A percentile compares a stretch with the other conserved stretches of the same genome.
Evolutionary conservation across 1,140 invertebrate genomes (phyloP).

Genomic region (Zaprionus tsacasi): DNA sequence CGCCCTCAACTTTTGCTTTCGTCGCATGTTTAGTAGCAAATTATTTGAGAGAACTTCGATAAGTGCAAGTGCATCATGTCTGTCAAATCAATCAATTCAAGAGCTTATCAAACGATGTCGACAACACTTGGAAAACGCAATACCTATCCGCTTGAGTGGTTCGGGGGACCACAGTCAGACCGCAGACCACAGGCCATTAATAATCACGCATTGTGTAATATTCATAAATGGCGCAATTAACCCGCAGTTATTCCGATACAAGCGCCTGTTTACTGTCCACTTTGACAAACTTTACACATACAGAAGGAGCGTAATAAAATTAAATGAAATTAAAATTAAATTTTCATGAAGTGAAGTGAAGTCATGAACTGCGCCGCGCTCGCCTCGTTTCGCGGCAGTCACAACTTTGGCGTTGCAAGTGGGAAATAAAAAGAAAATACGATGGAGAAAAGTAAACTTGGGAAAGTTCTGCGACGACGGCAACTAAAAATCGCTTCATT

Average conservation of each 20-base stretch:
- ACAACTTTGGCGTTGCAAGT: slow-evolving; percentile 28
- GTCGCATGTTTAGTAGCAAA: too few species aligned
- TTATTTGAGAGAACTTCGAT: not conserved
- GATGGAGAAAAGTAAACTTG: slow-evolving; percentile 38
- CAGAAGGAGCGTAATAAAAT: slow-evolving; percentile 47
- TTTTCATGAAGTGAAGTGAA: slow-evolving; percentile 74
- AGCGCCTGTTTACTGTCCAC: slow-evolving; percentile 55
- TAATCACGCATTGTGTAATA: slow-evolving; percentile 66
- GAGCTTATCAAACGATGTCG: slow-evolving; percentile 11
- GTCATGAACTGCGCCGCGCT: slow-evolving; percentile 39
- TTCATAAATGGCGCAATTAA: slow-evolving; percentile 81
- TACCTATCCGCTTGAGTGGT: not conserved
- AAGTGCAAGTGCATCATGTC: not conserved
- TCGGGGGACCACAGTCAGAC: slow-evolving; percentile 26
- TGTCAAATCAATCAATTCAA: slow-evolving; percentile 6
- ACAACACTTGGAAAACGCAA: slow-evolving; percentile 14
- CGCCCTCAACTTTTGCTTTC: too few species aligned
- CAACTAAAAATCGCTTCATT: slow-evolving; percentile 81
- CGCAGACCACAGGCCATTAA: slow-evolving; percentile 40
- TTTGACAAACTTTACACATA: slow-evolving; percentile 47
- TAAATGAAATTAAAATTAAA: slow-evolving; percentile 60
- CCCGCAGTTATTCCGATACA: slow-evolving; percentile 68
- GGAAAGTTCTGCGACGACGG: slow-evolving; percentile 36
- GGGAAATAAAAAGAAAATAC: slow-evolving; percentile 21
- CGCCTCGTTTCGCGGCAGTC: slow-evolving; percentile 8